These are phyloP conservation scores for Ichneumon xanthorius DNA, from an alignment of 2,888 invertebrate species.

Conservation along the genomic window DNA sequence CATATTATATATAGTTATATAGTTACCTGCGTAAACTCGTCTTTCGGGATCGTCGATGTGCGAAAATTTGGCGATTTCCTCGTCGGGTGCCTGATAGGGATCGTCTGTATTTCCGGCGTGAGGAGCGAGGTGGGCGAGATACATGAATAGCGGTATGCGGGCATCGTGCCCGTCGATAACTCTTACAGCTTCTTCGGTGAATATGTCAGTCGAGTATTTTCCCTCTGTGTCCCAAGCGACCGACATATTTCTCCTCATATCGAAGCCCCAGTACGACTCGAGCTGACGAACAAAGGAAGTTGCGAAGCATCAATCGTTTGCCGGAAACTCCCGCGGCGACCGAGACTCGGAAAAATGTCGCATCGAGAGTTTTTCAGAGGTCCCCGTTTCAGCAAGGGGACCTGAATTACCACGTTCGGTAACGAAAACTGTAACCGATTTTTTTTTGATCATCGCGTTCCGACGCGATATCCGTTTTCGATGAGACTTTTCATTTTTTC, in stretches of 20 bases:
- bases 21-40: slow-evolving; percentile 89
- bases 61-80: slow-evolving; percentile 89
- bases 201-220: slow-evolving; percentile 89
- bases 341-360: background rate
- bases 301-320: background rate
- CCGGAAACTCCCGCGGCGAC: background rate
- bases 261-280: slow-evolving; percentile 85
- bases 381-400: background rate
- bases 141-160: slow-evolving; percentile 88
- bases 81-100: slow-evolving; percentile 90
- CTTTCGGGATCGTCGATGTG: slow-evolving; percentile 89
- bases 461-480: too few relatives aligned
- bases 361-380: background rate
- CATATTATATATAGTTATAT: background rate
- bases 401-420: background rate
- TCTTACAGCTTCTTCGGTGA: slow-evolving; percentile 88
- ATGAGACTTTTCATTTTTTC: too few relatives aligned
- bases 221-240: slow-evolving; percentile 86
- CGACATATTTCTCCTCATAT: slow-evolving; percentile 87
- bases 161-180: slow-evolving; percentile 86
- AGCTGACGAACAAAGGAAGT: slow-evolving; percentile 76
- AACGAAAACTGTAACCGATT: background rate
- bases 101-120: slow-evolving; percentile 88
- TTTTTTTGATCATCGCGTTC: too few relatives aligned
- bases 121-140: slow-evolving; percentile 89